Evolutionary conservation across 2,113 vertebrate genomes (phyloP), one percentile per base, ranked within the genome.

Genomic region (Pycnonotus jocosus): DNA sequence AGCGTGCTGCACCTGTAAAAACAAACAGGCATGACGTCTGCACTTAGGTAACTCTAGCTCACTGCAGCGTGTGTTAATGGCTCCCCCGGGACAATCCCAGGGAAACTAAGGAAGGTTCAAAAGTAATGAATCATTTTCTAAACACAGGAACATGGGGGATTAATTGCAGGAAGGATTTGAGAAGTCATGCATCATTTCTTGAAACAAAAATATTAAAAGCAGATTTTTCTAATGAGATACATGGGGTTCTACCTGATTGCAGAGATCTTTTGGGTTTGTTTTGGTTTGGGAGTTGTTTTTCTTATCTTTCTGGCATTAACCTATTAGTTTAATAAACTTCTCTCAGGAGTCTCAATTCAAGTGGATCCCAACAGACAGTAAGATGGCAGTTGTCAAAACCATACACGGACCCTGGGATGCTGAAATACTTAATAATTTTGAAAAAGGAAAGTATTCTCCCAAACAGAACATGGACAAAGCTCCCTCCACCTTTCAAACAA

Each of bases 71-170:
- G 96, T 95, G 96, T 93, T 99, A 99, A 99, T 99, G 98, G 98
- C 98, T 99, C 99, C 99, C 99, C 60, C 11, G 96, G 98, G 99
- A 98, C 97, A 95, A 86, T 94, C 96, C 94, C 42, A 98, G 97
- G 97, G 98, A 97, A 98, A 98, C 98, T 92, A 97, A 98, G 98
- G 98, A 98, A 97, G 98, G 98, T 98, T 98, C 97, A 98, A 98
- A 98, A 98, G 98, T 99, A 99, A 99, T 99, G 99, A 99, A 99
- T 99, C 99, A 99, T 98, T 99, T 99, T 99, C 98, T 98, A 99
- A 99, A 99, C 99, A 99, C 98, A 98, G 98, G 98, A 98, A 98
- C 98, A 98, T 91, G 98, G 98, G 98, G 98, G 98, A 99, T 99
- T 99, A 99, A 99, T 99, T 99, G 99, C 98, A 98, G 99, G 98